These are phyloP conservation scores for Argyrosomus japonicus DNA, from an alignment of 2,113 vertebrate genomes.

Conservation along the genomic window DNA sequence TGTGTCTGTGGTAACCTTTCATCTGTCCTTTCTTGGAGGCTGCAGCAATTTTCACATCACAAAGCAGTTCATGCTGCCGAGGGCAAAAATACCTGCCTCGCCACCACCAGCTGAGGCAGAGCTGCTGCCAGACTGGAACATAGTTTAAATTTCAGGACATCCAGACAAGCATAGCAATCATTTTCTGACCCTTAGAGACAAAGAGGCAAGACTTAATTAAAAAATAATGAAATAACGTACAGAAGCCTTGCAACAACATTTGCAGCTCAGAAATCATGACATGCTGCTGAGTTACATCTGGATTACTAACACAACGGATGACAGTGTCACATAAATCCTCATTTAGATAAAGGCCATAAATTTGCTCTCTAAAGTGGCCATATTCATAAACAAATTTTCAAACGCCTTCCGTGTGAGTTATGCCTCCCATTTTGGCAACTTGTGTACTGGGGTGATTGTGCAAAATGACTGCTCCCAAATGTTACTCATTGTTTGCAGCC, in stretches of 20 bases:
- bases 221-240: conserved; percentile 1
- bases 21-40: conserved; percentile 18
- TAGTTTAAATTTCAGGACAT: conserved; percentile 29
- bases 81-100: conserved; percentile 40
- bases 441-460: conserved; percentile 29
- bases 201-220: conserved; percentile 23
- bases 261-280: not conserved
- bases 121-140: conserved; percentile 15
- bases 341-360: not conserved
- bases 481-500: conserved; percentile 63
- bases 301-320: not conserved
- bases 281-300: conserved; percentile 22
- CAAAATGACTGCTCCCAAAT: conserved; percentile 63
- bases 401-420: conserved; percentile 16
- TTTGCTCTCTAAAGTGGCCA: conserved; percentile 12
- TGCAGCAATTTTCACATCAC: conserved; percentile 53
- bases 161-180: not conserved
- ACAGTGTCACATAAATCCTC: not conserved
- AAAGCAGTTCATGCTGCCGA: conserved; percentile 43
- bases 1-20: conserved; percentile 38
- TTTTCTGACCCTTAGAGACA: conserved; percentile 18
- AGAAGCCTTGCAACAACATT: not conserved
- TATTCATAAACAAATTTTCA: not conserved
- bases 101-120: conserved; percentile 14
- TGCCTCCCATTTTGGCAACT: conserved; percentile 32